Evolutionary conservation across 2,797 vertebrate genomes (phyloP), one percentile per base, ranked within the genome.

Genomic region (Poecile montanus): DNA sequence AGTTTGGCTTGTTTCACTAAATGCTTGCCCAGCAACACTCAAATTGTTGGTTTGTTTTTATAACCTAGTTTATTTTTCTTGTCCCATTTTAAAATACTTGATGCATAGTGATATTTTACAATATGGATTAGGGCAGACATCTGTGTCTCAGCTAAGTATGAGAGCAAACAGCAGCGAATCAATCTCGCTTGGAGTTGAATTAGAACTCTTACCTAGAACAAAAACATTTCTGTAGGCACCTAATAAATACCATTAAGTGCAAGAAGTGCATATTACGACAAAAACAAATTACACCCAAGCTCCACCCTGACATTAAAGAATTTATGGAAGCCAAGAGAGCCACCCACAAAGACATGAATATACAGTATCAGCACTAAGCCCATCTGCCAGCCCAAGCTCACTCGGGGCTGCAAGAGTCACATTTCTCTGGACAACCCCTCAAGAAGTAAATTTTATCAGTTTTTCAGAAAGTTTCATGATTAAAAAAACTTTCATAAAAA

Each of bases 281-380:
- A 95, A 95, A 95, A 94, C 88, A 91, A 96, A 91, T 94, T 96
- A 95, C 95, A 97, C 95, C 93, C 94, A 85, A 84, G 92, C 93
- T 95, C 96, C 96, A 97, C 96, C 96, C 96, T 94, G 91, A 89
- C 93, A 95, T 97, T 96, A 97, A 96, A 89, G 86, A 95, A 95
- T 96, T 96, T 94, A 80, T 70, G 78, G 72, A 81, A 96, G 96
- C 93, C 93, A 91, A 86, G 88, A 89, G 71, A 95, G 93, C 94
- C 95, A 95, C 93, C 94, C 97, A 95, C 89, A 97, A 85, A 95
- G 92, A 66, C 85, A 91, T 84, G 67, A 95, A 92, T 54, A 87
- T 47, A 61, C 83, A 86, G 67, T n/a, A 94, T 93, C 93, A 93
- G 81, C 91, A 95, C 48, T 84, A 73, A 93, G 91, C 53, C 74